Evolutionary conservation across 2,113 vertebrate species (phyloP).

Genomic region (Hippocampus mohnikei): DNA sequence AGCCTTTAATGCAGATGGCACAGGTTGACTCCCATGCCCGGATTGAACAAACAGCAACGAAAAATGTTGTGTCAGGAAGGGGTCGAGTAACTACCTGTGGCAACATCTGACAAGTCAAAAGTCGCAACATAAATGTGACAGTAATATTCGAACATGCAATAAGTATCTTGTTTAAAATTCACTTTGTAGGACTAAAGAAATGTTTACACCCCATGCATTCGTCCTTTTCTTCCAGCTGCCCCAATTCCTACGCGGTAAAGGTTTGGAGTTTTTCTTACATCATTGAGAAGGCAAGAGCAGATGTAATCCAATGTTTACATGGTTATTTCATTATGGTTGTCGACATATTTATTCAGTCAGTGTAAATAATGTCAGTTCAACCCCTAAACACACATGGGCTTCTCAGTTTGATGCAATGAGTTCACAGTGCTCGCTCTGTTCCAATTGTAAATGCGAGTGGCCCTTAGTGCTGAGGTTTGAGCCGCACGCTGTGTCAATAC

Average conservation of each 20-base stretch:
- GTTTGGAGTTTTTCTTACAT: background rate
- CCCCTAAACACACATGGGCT: conserved; percentile 26
- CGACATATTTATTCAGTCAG: conserved; percentile 25
- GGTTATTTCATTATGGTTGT: conserved; percentile 6
- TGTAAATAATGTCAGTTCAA: conserved; percentile 27
- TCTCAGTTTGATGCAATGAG: conserved; percentile 40
- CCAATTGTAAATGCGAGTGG: conserved; percentile 44
- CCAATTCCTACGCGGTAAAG: background rate
- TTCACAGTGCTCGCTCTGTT: conserved; percentile 30
- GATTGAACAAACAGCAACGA: background rate
- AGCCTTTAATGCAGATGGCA: background rate
- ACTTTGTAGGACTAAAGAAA: background rate
- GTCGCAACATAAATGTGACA: background rate
- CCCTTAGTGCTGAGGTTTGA: conserved; percentile 44
- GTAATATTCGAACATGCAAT: background rate
- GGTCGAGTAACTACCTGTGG: background rate
- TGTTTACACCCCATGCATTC: background rate
- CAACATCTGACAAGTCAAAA: background rate
- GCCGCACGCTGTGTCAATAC: conserved; percentile 57
- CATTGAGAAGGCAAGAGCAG: background rate
- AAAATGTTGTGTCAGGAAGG: background rate
- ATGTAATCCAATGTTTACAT: background rate
- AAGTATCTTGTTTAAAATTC: background rate
- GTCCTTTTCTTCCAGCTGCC: background rate
- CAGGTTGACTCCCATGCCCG: background rate